Conservation (phyloP, 2,113 vertebrate species). For the Halcyon malimbica region DNA sequence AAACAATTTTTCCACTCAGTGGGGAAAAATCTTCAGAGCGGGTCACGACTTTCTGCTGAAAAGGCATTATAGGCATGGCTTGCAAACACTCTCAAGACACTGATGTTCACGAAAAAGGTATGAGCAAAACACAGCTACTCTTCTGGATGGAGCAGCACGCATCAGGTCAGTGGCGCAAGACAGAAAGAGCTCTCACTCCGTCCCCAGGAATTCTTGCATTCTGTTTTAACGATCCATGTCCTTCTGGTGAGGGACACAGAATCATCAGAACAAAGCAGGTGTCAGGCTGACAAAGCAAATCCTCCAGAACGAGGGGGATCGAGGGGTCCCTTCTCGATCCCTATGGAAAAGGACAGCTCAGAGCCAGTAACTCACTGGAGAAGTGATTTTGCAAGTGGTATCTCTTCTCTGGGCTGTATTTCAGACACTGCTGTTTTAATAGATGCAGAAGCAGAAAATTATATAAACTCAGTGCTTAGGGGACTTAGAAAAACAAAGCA, state of each 20-base stretch:
- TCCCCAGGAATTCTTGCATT: not conserved
- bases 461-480: not conserved
- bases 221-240: fast-evolving
- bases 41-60: not conserved
- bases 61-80: fast-evolving
- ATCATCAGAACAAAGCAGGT: not conserved
- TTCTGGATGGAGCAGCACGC: not conserved
- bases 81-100: not conserved
- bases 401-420: not conserved
- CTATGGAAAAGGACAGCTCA: not conserved
- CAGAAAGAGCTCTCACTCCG: not conserved
- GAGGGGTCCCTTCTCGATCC: fast-evolving
- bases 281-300: not conserved
- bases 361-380: not conserved
- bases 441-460: not conserved
- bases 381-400: not conserved
- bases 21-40: not conserved
- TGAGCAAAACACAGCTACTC: not conserved
- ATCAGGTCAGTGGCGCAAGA: not conserved
- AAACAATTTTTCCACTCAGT: not conserved
- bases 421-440: not conserved
- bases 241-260: not conserved
- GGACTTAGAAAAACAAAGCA: not conserved
- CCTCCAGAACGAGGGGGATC: fast-evolving
- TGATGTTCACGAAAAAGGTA: not conserved